Base-by-base conservation (phyloP, 2,888 invertebrate genomes). In the Mimumesa dahlbomi region DNA sequence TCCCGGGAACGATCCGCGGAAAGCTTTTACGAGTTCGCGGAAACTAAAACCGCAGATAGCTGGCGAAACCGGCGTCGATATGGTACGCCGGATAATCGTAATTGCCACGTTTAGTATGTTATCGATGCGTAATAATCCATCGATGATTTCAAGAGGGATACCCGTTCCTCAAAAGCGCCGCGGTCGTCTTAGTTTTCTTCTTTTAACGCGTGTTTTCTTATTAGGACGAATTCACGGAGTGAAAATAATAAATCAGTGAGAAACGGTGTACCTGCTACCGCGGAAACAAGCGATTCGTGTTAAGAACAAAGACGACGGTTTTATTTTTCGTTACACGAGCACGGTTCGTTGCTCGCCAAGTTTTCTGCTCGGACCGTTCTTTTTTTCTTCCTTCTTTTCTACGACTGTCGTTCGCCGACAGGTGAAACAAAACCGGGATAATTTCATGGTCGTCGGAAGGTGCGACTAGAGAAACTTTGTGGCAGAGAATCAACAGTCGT, bases 21-120 rank as follows among this genome's bases (percentile, higher is more conserved):
- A 16, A 50, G 16, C 29, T 59, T 74, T 79, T 74, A 79, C 72
- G 67, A 75, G 79, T 79, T 79, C 78, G 64, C 36, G 69, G 79
- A 79, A 81, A 25, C 46, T 11, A n/a, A 13, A 29, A 25, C n/a
- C 40, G 40, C 3, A 4, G 34, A n/a, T 34, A n/a, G 34, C 3
- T 34, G n/a, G 34, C n/a, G n/a, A 34, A n/a, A 34, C n/a, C 18
- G 38, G 42, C 36, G 48, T 4, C 5, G 16, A 16, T 5, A 19
- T 4, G 40, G 16, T 1, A 18, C 16, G 40, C 14, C n/a, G 7
- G 40, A 42, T 16, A 5, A 2, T 18, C 14, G 6, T 19, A 7
- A 34, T 34, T n/a, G 34, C n/a, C 34, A 4, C n/a, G 3, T 25
- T 25, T 25, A 25, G 3, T 25, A 25, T 7, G 25, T 7, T 7